phyloP scores from a whole-genome alignment of 2,113 vertebrate species.

The Sorex araneus region DNA sequence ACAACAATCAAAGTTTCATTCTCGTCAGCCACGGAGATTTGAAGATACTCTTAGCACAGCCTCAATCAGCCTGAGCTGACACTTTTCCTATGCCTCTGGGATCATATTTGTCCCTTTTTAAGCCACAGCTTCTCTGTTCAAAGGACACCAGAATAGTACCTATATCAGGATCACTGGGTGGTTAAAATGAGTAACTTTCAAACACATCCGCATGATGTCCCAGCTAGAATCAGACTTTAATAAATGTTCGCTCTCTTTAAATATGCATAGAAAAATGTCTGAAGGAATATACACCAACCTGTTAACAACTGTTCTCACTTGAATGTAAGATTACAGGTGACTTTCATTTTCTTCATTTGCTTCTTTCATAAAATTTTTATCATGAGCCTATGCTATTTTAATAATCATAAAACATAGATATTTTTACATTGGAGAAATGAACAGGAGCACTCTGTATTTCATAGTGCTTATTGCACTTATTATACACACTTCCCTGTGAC shows the following conservation, averaged over 20 bases:
- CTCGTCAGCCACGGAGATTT: not conserved
- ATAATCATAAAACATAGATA: constrained; percentile 11
- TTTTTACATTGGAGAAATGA: constrained; percentile 5
- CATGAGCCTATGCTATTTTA: constrained; percentile 7
- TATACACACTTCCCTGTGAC: not conserved
- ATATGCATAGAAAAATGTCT: not conserved
- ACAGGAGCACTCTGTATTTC: not conserved
- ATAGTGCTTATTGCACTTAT: not conserved
- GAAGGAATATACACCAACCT: not conserved
- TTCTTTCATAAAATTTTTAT: constrained; percentile 6
- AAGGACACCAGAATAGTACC: not conserved
- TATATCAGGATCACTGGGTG: not conserved
- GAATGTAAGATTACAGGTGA: constrained; percentile 40
- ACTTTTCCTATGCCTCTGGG: not conserved
- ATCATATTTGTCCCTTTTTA: not conserved
- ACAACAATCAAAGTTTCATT: constrained; percentile 2
- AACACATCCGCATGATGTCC: not conserved
- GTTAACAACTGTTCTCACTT: not conserved
- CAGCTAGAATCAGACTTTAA: not conserved
- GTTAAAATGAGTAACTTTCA: constrained; percentile 35
- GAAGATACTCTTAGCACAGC: not conserved
- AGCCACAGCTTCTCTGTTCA: not conserved
- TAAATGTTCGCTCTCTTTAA: constrained; percentile 19
- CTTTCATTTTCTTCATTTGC: constrained; percentile 39
- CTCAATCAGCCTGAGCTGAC: not conserved